Evolutionary conservation across 2,797 vertebrate genomes (phyloP).

Genomic region (Neosilurus hyrtlii): DNA sequence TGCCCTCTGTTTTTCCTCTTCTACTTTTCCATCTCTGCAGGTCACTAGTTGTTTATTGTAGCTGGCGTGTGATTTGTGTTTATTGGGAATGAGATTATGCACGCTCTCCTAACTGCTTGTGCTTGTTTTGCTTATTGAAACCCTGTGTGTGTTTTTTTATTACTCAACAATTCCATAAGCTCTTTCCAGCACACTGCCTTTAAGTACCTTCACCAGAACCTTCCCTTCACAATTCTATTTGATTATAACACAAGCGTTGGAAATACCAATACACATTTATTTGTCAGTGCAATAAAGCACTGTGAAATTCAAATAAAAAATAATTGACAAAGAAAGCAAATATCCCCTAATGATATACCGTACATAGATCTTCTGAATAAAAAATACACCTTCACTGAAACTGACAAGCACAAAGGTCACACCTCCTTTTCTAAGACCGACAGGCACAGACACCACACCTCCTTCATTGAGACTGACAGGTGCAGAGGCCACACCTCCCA

Average conservation of each 20-base stretch:
- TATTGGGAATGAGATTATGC: not conserved
- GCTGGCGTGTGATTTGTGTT: not conserved
- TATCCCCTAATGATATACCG: not conserved
- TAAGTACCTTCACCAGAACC: not conserved
- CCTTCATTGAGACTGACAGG: too few relatives aligned
- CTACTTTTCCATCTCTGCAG: conserved; percentile 6
- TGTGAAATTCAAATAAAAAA: not conserved
- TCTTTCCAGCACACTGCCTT: not conserved
- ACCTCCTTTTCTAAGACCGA: not conserved
- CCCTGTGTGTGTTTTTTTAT: not conserved
- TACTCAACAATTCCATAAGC: not conserved
- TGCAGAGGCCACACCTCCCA: not conserved
- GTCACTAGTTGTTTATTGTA: conserved; percentile 1
- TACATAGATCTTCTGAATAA: not conserved
- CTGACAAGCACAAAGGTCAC: not conserved
- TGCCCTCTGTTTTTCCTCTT: not conserved
- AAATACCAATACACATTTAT: not conserved
- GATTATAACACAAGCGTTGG: not conserved
- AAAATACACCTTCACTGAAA: not conserved
- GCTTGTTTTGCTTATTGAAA: not conserved
- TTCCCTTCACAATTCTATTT: not conserved
- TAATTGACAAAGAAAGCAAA: not conserved
- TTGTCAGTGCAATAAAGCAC: not conserved
- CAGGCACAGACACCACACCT: not conserved
- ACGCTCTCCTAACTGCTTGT: not conserved